Base-by-base conservation (phyloP, 2,797 vertebrate species). In the Muscicapa striata region DNA sequence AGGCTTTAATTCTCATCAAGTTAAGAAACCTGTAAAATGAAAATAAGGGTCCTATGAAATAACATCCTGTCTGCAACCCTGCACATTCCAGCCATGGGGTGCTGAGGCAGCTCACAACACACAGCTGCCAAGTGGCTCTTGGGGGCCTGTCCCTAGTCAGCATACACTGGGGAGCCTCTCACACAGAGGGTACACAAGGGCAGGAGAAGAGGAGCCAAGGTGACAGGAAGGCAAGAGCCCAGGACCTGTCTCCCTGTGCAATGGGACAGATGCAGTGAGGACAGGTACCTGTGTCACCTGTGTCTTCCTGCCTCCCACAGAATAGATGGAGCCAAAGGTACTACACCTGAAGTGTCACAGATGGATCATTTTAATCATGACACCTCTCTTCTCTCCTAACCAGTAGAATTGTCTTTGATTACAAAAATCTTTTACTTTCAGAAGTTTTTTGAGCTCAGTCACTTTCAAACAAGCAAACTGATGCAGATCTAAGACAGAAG, bases 151-250 rank as follows among this genome's bases (percentile, higher is more conserved):
- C 18, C 38, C n/a, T 2, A 20, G 23, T 9, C 63, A 67, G 38
- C 36, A 75, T 26, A 45, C 20, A 5, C 21, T 13, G 13, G 8
- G 16, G 20, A 29, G 13, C 9, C 20, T 74, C 61, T 78, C 57
- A 30, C 11, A 24, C 41, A 38, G 36, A 48, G 16, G 13, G 5
- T 8, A 18, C 30, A 29, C 0, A 4, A 72, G 40, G 40, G 34
- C 34, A 81, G 43, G 30, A 77, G 29, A 23, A 84, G 18, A 83
- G 15, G 13, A 83, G 26, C 5, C 4, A 1, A 49, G 49, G 29
- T 6, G 48, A 34, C 2, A 0, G 54, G 13, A 82, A 22, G 4
- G 34, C 0, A 3, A 41, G 34, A 78, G 26, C 7, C 30, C 0
- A 0, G 36, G 29, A 11, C 19, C 62, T 9, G 54, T 72, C 34